A percentile compares a stretch with the other conserved stretches of the same genome.
Conservation (phyloP, 2,797 vertebrate species). For the Tadarida brasiliensis region DNA sequence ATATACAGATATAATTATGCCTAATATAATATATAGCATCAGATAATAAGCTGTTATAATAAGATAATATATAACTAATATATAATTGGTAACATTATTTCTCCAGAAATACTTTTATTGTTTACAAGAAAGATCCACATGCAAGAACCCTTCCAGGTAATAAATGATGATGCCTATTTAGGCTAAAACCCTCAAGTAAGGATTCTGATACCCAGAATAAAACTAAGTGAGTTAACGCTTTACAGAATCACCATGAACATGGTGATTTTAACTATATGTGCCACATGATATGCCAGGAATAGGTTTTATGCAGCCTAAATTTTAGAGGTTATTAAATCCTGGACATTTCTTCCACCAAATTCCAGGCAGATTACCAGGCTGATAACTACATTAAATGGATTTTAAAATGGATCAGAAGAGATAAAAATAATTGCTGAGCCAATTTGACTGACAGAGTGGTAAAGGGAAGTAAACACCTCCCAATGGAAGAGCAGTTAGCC, state of each 20-base stretch:
- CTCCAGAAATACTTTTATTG: constrained; percentile 6
- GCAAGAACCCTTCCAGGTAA: neutral
- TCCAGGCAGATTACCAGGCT: neutral
- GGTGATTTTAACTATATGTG: neutral
- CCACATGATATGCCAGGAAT: neutral
- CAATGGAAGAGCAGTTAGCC: neutral
- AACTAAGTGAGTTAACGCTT: neutral
- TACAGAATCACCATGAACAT: neutral
- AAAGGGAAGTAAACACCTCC: neutral
- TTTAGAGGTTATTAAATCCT: neutral
- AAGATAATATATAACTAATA: neutral
- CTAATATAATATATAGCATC: neutral
- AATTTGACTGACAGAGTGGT: neutral
- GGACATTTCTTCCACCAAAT: neutral
- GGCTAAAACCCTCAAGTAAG: neutral
- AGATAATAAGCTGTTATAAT: neutral
- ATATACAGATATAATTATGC: neutral
- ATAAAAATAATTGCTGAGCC: neutral
- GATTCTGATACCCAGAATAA: constrained; percentile 27
- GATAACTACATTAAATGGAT: neutral
- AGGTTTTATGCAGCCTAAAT: neutral
- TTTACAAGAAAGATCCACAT: neutral
- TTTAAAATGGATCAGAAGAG: constrained; percentile 37
- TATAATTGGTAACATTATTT: neutral
- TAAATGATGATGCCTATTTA: neutral